Evolutionary conservation across 2,888 invertebrate species (phyloP).

Genomic region (Craniophora ligustri): DNA sequence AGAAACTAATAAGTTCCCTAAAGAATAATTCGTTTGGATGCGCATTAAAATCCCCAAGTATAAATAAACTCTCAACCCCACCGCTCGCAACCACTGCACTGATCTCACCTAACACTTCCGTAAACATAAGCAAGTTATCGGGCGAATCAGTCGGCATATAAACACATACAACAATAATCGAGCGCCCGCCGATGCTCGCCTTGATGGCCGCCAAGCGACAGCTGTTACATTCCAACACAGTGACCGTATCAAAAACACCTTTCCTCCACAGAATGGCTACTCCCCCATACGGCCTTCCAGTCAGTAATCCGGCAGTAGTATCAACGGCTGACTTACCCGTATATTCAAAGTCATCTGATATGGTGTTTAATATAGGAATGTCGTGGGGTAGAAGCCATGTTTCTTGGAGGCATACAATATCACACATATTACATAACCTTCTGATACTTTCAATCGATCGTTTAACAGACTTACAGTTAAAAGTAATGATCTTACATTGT

Average conservation of each 20-base stretch:
- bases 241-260: neutral
- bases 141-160: neutral
- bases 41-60: neutral
- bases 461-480: neutral
- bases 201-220: neutral
- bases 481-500: neutral
- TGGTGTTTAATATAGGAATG: neutral
- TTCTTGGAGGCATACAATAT: neutral
- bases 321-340: neutral
- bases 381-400: slow-evolving; percentile 2
- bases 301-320: neutral
- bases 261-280: slow-evolving; percentile 19
- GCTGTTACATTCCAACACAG: slow-evolving; percentile 13
- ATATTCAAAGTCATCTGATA: neutral
- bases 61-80: neutral
- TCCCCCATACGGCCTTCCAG: slow-evolving; percentile 12
- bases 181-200: neutral
- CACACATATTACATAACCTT: neutral
- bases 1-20: neutral
- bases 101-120: neutral
- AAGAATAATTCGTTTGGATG: neutral
- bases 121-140: neutral
- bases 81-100: neutral
- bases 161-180: neutral
- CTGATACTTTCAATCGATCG: neutral